phyloP scores from a whole-genome alignment of 92 coral and sea anemone species.

The Parazoanthus swiftii region DNA sequence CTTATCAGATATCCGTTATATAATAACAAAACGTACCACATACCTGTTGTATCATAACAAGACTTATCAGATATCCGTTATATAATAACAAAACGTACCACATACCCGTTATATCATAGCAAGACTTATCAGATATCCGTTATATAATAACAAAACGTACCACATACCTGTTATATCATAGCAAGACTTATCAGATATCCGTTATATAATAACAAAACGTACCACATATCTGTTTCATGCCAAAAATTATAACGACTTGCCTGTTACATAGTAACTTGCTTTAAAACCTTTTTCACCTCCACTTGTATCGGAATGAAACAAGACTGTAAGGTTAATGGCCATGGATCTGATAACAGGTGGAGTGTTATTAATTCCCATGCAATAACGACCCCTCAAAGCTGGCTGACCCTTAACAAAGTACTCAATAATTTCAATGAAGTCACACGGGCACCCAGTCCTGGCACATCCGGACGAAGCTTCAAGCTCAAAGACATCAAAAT shows the following conservation, averaged over 20 bases:
- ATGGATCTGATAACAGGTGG: slow-evolving; percentile 30
- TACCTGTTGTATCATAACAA: no score
- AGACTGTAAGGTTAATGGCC: slow-evolving; percentile 14
- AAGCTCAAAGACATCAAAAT: slow-evolving; percentile 33
- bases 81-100: no score
- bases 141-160: no score
- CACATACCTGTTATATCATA: no score
- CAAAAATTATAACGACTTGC: background rate
- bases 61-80: no score
- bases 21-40: no score
- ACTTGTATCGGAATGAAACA: slow-evolving; percentile 39
- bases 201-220: no score
- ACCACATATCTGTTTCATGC: no score
- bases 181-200: no score
- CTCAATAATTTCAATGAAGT: slow-evolving; percentile 25
- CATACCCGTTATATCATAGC: no score
- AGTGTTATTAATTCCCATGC: slow-evolving; percentile 32
- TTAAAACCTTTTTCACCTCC: slow-evolving; percentile 9
- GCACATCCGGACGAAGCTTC: slow-evolving; percentile 6
- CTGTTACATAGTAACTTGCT: slow-evolving; percentile 16
- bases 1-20: no score
- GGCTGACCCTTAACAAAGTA: slow-evolving; percentile 20
- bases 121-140: no score
- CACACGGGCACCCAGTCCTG: slow-evolving; percentile 21
- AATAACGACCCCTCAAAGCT: slow-evolving; percentile 20